These are phyloP conservation scores for Lepidonotus clava DNA, from an alignment of 2,888 invertebrate genomes.

Conservation along the genomic window DNA sequence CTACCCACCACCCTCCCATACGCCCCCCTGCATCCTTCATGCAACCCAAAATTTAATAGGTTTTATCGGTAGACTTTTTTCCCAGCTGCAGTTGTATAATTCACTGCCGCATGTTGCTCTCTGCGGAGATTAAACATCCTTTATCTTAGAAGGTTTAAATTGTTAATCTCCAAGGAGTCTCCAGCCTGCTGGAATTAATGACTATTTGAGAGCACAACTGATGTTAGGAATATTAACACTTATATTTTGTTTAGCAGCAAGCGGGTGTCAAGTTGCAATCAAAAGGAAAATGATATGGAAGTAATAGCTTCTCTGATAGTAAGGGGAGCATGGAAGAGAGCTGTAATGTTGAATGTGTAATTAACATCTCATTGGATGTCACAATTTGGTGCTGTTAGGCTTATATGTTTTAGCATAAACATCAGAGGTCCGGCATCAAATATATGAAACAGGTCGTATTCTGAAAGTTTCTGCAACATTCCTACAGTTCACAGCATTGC, in stretches of 20 bases:
- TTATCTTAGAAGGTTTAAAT: not conserved
- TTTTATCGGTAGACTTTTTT: not conserved
- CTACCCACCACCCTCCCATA: not conserved
- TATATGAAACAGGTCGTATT: not conserved
- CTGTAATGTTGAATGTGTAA: not conserved
- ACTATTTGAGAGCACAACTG: conserved; percentile 1
- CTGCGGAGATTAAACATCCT: not conserved
- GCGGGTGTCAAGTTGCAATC: conserved; percentile 17
- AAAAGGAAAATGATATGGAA: conserved; percentile 22
- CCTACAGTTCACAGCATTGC: not conserved
- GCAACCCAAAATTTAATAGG: not conserved
- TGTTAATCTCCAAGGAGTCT: not conserved
- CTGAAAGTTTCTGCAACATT: not conserved
- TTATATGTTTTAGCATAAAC: not conserved
- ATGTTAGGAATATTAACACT: not conserved
- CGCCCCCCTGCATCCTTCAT: not conserved
- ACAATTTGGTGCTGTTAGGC: not conserved
- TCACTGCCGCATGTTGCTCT: not conserved
- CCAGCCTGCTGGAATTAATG: not conserved
- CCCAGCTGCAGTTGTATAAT: not conserved
- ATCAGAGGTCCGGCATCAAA: not conserved
- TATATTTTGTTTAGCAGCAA: not conserved
- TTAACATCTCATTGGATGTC: not conserved
- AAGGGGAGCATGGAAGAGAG: not conserved
- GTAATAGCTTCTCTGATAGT: not conserved